phyloP scores from a whole-genome alignment of 1,140 invertebrate genomes.

The Rhopalosiphum maidis region DNA sequence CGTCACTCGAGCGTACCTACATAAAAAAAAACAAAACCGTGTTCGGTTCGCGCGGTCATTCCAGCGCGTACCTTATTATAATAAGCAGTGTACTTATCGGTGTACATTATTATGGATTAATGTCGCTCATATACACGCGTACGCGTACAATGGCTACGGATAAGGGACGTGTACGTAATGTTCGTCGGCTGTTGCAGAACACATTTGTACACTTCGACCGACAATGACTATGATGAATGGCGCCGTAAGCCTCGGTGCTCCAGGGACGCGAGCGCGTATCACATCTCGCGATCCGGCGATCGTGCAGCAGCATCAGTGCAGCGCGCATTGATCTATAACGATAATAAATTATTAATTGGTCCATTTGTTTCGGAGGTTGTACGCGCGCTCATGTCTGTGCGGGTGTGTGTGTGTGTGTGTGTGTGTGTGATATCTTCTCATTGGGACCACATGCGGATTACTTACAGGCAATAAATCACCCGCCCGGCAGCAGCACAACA shows the following conservation, averaged over 20 bases:
- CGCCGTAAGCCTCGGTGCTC: background rate
- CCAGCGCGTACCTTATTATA: no score
- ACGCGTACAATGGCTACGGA: background rate
- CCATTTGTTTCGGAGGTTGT: conserved; percentile 38
- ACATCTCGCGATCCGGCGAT: background rate
- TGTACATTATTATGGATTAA: no score
- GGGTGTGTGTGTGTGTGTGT: background rate
- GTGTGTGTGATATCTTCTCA: background rate
- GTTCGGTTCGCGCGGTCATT: no score
- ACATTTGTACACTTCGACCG: background rate
- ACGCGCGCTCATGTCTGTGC: background rate
- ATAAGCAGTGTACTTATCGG: no score
- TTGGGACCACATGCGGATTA: conserved; percentile 41
- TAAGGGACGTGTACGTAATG: background rate
- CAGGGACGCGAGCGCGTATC: background rate
- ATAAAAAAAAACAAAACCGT: no score
- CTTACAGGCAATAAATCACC: conserved; percentile 51
- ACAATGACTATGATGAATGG: conserved; percentile 30
- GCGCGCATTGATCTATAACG: background rate
- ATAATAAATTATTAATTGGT: conserved; percentile 56
- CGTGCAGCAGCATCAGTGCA: background rate
- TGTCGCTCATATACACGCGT: background rate
- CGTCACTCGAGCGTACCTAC: no score
- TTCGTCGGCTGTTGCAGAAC: background rate
- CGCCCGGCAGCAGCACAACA: background rate